Percentiles rank a stretch among this genome's conserved stretches.
These are phyloP conservation scores for Mesembrinibis cayennensis DNA, from an alignment of 2,113 vertebrate species.

Conservation along the genomic window DNA sequence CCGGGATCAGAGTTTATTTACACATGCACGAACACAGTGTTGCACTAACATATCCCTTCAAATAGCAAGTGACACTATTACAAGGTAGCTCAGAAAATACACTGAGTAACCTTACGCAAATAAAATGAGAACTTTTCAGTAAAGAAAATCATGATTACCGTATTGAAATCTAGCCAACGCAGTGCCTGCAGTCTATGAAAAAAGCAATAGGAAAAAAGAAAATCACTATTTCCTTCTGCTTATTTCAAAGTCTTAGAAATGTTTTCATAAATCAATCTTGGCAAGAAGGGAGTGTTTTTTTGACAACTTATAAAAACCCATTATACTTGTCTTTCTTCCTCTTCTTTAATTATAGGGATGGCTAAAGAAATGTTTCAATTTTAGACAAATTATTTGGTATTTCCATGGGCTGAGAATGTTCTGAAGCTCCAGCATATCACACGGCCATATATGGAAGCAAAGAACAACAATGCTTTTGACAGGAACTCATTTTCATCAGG, in stretches of 20 bases:
- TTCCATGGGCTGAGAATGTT: neutral
- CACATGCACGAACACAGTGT: fast-evolving
- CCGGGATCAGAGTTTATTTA: neutral
- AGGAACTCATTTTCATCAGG: neutral
- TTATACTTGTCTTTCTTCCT: neutral
- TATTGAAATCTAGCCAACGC: neutral
- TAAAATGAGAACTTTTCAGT: neutral
- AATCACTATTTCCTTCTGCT: neutral
- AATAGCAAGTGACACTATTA: neutral
- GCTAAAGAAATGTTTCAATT: neutral
- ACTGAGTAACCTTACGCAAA: neutral
- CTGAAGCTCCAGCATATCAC: neutral
- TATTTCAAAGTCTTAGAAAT: neutral
- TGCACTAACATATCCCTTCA: neutral
- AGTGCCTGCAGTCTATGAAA: neutral
- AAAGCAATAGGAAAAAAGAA: neutral
- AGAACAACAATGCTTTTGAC: neutral
- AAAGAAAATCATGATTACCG: neutral
- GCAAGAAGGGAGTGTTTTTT: neutral
- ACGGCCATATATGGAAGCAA: neutral
- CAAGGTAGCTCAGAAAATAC: neutral
- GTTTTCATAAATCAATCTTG: neutral
- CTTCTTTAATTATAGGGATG: neutral
- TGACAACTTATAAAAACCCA: neutral
- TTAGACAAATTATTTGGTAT: neutral